Percentiles rank a stretch among this genome's conserved stretches.
Evolutionary conservation across 2,888 invertebrate genomes (phyloP).

Genomic region (Ichneumoninae sp.): DNA sequence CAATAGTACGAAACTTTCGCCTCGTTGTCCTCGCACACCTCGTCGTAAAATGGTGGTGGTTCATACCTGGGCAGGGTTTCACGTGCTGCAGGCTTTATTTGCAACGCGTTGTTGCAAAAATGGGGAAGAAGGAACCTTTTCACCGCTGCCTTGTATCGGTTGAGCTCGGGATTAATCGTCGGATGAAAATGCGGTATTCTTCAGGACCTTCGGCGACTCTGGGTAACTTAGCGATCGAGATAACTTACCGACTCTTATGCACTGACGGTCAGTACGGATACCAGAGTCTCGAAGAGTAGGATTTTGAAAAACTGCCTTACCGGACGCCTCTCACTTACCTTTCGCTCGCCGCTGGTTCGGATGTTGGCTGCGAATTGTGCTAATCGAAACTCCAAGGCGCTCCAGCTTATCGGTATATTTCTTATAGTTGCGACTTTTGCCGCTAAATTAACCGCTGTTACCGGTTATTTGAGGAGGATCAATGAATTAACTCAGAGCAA

Average conservation of each 20-base stretch:
- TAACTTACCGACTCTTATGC: constrained; percentile 45
- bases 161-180: background rate
- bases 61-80: constrained; percentile 64
- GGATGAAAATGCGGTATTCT: constrained; percentile 7
- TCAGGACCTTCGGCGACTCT: background rate
- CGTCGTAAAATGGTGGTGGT: constrained; percentile 10
- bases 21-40: constrained; percentile 10
- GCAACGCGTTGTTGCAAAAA: background rate
- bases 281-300: background rate
- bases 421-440: background rate
- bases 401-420: background rate
- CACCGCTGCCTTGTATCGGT: background rate
- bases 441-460: background rate
- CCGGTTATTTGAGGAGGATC: background rate
- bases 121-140: background rate
- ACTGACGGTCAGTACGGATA: constrained; percentile 9
- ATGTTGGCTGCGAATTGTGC: background rate
- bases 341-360: background rate
- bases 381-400: background rate
- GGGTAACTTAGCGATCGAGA: constrained; percentile 7
- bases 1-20: constrained; percentile 61
- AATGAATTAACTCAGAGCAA: background rate
- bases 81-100: constrained; percentile 11
- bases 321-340: background rate
- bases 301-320: background rate